Evolutionary conservation across 2,113 vertebrate species (phyloP), one percentile per base, ranked within the genome.

Genomic region (Notechis scutatus): DNA sequence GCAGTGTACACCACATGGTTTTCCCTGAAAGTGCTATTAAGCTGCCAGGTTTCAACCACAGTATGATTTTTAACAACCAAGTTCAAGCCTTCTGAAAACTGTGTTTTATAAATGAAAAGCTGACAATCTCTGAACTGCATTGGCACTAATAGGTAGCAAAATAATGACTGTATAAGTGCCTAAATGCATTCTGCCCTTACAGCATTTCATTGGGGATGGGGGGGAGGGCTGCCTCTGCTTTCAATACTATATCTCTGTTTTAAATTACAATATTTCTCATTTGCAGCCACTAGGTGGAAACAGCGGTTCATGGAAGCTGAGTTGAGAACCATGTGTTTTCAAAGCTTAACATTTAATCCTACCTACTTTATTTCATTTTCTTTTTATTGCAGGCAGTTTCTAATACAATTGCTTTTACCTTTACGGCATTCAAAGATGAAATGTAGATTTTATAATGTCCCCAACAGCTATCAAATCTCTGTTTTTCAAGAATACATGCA

Each of bases 201-300:
- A 89, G 74, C 74, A 91, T n/a, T 91, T 69, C 24, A 18, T 1
- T 86, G 12, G 20, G 29, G n/a, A 24, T n/a, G 34, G 34, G n/a
- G 39, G 45, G 14, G 26, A 18, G 52, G 20, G 91, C 45, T 29
- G 45, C 21, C 24, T 85, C 0, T 0, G 4, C n/a, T 61, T 86
- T 20, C 3, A 29, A n/a, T 0, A 26, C 0, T 81, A 1, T 0
- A 1, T 0, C 0, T 47, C 69, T 61, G 50, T 21, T 45, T 34
- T 1, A 69, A n/a, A 59, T 4, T 20, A 45, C 29, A 24, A 92
- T 21, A 26, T 18, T 97, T 97, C 92, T 94, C 50, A 0, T 18
- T 81, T 92, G 39, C 4, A 55, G 94, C 97, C 98, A 97, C 97
- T 98, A 98, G 98, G 95, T 98, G 98, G 98, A 97, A 97, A 95